Percentiles rank a stretch among this genome's conserved stretches.
Evolutionary conservation across 1,140 invertebrate genomes (phyloP).

Genomic region (Holcopasites calliopsidis): DNA sequence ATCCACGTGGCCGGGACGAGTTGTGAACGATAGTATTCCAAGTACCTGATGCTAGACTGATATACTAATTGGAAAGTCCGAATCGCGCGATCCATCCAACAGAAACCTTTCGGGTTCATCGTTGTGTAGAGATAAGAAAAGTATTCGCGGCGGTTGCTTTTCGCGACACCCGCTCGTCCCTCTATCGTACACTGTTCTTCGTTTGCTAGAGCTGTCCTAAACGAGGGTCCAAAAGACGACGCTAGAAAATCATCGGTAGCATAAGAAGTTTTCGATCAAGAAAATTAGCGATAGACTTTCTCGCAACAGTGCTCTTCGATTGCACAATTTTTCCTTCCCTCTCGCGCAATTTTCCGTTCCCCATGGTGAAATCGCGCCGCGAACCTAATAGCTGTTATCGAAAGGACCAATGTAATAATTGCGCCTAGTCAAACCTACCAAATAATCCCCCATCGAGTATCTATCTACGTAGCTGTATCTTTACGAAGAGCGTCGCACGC

Average conservation of each 20-base stretch:
- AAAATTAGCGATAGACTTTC: neutral
- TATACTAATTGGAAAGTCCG: neutral
- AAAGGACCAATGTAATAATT: constrained; percentile 69
- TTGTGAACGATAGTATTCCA: constrained; percentile 27
- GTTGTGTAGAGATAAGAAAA: neutral
- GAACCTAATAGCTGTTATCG: constrained; percentile 29
- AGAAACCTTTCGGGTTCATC: neutral
- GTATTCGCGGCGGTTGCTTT: neutral
- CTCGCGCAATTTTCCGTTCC: neutral
- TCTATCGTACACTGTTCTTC: neutral
- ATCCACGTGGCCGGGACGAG: neutral
- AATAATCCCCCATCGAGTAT: constrained; percentile 32
- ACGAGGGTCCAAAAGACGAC: neutral
- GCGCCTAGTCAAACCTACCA: constrained; percentile 62
- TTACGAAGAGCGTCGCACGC: constrained; percentile 21
- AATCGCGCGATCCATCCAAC: constrained; percentile 9
- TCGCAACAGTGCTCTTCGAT: neutral
- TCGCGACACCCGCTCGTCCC: neutral
- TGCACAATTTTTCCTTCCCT: neutral
- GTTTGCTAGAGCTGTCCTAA: neutral
- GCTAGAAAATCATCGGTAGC: neutral
- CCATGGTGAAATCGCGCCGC: neutral
- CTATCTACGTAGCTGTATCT: neutral
- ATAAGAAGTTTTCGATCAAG: neutral
- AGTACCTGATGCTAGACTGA: constrained; percentile 44